phyloP scores from a whole-genome alignment of 2,888 invertebrate species.

The Platycheirus rosarum region DNA sequence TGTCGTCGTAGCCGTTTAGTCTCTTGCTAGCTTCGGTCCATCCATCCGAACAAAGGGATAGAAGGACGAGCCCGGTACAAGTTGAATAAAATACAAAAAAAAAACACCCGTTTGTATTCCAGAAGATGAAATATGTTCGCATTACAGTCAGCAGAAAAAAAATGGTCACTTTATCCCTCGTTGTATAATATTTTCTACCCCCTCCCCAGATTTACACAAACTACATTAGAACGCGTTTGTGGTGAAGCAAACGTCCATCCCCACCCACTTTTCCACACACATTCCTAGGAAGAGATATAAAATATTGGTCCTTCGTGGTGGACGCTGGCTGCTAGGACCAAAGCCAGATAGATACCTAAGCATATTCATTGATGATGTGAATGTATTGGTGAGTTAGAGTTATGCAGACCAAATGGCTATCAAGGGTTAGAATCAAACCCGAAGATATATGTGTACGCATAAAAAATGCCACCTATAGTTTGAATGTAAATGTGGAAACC shows the following conservation, averaged over 20 bases:
- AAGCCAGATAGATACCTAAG: conserved; percentile 52
- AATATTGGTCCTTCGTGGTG: conserved; percentile 37
- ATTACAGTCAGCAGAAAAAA: conserved; percentile 70
- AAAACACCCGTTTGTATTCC: conserved; percentile 40
- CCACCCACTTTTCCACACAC: conserved; percentile 66
- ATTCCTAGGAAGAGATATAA: conserved; percentile 39
- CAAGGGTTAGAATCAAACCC: conserved; percentile 71
- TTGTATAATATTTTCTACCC: conserved; percentile 57
- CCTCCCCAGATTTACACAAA: conserved; percentile 60
- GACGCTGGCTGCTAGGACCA: conserved; percentile 39
- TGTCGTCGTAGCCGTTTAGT: conserved; percentile 53
- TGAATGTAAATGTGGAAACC: conserved; percentile 53
- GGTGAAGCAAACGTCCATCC: conserved; percentile 51
- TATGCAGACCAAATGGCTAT: conserved; percentile 67
- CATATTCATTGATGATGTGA: conserved; percentile 13
- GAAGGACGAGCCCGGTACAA: conserved; percentile 47
- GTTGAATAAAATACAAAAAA: conserved; percentile 46
- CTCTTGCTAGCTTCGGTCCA: conserved; percentile 46
- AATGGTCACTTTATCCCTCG: conserved; percentile 74
- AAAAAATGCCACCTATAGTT: conserved; percentile 48
- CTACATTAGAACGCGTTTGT: conserved; percentile 69
- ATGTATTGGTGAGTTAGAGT: conserved; percentile 16
- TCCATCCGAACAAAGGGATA: conserved; percentile 60
- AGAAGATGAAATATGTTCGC: conserved; percentile 73
- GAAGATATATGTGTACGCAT: conserved; percentile 44